phyloP scores from a whole-genome alignment of 2,113 vertebrate genomes.

The Oenanthe melanoleuca region DNA sequence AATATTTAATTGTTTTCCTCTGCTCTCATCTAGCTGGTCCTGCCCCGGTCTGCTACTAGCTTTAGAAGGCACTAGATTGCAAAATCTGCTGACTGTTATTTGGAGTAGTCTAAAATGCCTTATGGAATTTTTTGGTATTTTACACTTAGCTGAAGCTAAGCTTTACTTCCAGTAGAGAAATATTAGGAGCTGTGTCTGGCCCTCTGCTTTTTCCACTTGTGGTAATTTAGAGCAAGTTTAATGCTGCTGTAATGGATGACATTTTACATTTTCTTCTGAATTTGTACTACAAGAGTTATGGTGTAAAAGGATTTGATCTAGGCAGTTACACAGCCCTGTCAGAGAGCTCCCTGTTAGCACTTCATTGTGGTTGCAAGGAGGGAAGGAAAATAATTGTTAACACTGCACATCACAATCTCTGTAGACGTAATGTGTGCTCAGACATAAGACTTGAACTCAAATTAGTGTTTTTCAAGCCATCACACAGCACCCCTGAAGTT shows the following conservation, averaged over 20 bases:
- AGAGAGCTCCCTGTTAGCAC: not conserved
- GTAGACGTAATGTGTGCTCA: rapidly evolving
- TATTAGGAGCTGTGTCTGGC: not conserved
- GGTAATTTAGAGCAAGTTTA: not conserved
- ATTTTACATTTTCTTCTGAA: not conserved
- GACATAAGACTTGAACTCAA: not conserved
- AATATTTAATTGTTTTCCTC: not conserved
- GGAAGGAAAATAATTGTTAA: not conserved
- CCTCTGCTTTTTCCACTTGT: not conserved
- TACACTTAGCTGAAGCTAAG: not conserved
- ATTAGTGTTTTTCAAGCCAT: not conserved
- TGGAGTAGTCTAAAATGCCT: not conserved
- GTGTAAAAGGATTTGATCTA: not conserved
- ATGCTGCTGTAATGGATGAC: not conserved
- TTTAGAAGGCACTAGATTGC: not conserved
- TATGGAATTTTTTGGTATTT: not conserved
- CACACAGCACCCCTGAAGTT: not conserved
- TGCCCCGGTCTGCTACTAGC: not conserved
- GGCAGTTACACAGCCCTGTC: not conserved
- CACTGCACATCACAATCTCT: not conserved
- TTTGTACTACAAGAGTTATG: not conserved
- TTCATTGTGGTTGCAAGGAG: not conserved
- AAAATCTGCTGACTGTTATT: not conserved
- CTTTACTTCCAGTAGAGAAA: not conserved
- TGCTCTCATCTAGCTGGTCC: not conserved